Evolutionary conservation across 1,140 invertebrate species (phyloP).

Genomic region (Acromyrmex charruanus): DNA sequence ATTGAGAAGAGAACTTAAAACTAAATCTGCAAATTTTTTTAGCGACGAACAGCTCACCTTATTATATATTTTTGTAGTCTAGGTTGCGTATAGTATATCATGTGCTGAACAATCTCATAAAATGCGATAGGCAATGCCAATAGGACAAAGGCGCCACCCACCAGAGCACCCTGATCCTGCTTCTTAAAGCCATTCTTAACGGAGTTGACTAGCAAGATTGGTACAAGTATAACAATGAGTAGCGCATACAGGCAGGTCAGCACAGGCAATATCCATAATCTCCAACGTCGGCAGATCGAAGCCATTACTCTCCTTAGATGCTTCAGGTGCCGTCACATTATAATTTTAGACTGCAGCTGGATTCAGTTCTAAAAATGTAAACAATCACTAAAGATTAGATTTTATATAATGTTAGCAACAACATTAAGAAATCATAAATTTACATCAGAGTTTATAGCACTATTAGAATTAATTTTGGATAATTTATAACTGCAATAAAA

Average conservation of each 20-base stretch:
- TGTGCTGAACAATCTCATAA: conserved; percentile 97
- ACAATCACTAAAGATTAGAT: neutral
- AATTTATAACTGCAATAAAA: neutral
- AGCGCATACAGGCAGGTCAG: conserved; percentile 93
- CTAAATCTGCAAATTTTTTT: neutral
- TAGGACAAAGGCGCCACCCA: conserved; percentile 96
- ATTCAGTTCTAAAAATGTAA: conserved; percentile 1
- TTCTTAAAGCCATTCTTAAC: conserved; percentile 91
- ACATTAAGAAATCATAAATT: neutral
- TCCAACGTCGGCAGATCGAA: conserved; percentile 91
- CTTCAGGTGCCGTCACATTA: conserved; percentile 72
- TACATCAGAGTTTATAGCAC: neutral
- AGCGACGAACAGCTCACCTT: conserved; percentile 87
- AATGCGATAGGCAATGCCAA: conserved; percentile 96
- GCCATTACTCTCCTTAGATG: conserved; percentile 78
- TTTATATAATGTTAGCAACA: neutral
- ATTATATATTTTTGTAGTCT: conserved; percentile 97
- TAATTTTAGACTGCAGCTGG: conserved; percentile 40
- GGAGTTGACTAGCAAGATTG: conserved; percentile 92
- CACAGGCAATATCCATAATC: conserved; percentile 95
- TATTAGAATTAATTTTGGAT: neutral
- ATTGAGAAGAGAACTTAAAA: conserved; percentile 3
- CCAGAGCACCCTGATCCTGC: conserved; percentile 92
- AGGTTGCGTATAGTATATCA: conserved; percentile 97
- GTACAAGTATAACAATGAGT: conserved; percentile 93